Percentiles rank a stretch among this genome's conserved stretches.
phyloP scores from a whole-genome alignment of 2,113 vertebrate genomes.

The Paramormyrops kingsleyae region DNA sequence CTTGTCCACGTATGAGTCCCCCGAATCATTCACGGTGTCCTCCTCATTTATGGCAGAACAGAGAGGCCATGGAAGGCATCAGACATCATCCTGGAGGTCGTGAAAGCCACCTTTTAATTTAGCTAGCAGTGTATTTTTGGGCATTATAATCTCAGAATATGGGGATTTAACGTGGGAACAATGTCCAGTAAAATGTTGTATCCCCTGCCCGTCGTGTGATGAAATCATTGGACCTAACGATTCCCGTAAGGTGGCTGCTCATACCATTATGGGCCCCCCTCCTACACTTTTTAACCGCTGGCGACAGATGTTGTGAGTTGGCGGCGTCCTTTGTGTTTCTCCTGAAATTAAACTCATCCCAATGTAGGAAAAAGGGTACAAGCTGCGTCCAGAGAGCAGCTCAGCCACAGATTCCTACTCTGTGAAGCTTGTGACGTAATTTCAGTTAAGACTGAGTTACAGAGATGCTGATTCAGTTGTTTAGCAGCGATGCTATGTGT shows the following conservation, averaged over 20 bases:
- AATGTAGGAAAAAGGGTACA: not conserved
- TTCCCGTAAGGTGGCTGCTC: not conserved
- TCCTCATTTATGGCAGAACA: not conserved
- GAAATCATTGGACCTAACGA: not conserved
- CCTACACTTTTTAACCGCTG: not conserved
- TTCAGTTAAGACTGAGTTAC: not conserved
- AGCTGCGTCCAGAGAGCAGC: not conserved
- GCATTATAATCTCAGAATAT: not conserved
- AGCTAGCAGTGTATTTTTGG: not conserved
- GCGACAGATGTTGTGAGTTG: not conserved
- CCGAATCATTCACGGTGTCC: not conserved
- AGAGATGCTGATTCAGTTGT: not conserved
- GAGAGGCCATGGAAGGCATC: not conserved
- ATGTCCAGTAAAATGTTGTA: not conserved
- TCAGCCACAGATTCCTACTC: not conserved
- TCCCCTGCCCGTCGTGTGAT: not conserved
- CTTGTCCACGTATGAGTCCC: not conserved
- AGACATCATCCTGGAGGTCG: not conserved
- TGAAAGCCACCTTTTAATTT: not conserved
- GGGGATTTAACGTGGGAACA: not conserved
- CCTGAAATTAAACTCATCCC: not conserved
- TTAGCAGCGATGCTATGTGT: not conserved
- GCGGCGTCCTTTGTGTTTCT: not conserved
- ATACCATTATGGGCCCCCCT: not conserved
- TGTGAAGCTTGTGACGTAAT: not conserved